phyloP scores from a whole-genome alignment of 2,113 vertebrate species.

The Cyanocitta stelleri region DNA sequence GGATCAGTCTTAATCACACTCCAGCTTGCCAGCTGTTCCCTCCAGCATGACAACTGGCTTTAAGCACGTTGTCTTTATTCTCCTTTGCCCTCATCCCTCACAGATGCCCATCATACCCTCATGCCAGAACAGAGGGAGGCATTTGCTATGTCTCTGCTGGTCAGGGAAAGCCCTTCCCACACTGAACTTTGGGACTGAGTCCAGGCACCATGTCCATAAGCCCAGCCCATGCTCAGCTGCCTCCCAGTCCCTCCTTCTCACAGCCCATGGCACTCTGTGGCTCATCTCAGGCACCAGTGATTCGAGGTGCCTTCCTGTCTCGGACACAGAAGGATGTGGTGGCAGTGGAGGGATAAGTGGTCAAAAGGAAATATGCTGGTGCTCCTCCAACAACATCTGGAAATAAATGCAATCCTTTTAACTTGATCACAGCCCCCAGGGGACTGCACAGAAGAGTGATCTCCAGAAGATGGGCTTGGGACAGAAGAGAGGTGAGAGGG shows the following conservation, averaged over 20 bases:
- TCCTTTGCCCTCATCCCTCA: background rate
- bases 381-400: background rate
- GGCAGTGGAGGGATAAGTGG: background rate
- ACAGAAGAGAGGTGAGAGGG: background rate
- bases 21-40: background rate
- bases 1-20: constrained; percentile 13
- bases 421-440: background rate
- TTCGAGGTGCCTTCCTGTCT: fast-evolving
- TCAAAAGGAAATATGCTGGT: background rate
- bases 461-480: background rate
- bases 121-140: background rate
- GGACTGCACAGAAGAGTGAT: background rate
- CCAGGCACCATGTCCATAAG: background rate
- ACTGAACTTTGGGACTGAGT: background rate
- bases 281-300: background rate
- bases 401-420: background rate
- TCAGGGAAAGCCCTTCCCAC: background rate
- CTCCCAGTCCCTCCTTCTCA: background rate
- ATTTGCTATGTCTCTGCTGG: background rate
- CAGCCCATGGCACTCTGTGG: background rate
- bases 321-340: background rate
- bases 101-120: background rate
- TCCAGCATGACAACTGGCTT: background rate
- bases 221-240: background rate
- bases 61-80: background rate